These are phyloP conservation scores for Lutjanus campechanus DNA, from an alignment of 2,797 vertebrate species.

Conservation along the genomic window DNA sequence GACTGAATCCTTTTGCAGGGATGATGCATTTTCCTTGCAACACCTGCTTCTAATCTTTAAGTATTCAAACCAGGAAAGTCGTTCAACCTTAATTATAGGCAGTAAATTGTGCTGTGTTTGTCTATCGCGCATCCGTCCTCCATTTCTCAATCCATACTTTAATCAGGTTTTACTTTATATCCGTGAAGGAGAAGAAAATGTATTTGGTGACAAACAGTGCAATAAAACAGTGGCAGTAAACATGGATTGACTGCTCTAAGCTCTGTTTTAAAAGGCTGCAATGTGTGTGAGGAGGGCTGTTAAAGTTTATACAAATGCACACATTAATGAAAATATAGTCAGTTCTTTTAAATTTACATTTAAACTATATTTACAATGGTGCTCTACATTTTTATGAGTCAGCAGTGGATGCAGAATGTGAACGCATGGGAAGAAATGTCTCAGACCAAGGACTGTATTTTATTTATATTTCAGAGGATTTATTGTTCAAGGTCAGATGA, in stretches of 20 bases:
- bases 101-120: conserved; percentile 41
- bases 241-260: not conserved
- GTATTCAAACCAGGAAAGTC: conserved; percentile 41
- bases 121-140: conserved; percentile 34
- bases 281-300: conserved; percentile 3
- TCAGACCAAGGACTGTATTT: not conserved
- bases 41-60: conserved; percentile 58
- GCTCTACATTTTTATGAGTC: not conserved
- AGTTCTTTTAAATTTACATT: not conserved
- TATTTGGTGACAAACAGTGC: conserved; percentile 10
- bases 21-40: conserved; percentile 23
- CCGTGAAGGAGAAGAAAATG: not conserved
- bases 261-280: conserved; percentile 13
- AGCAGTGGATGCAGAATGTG: not conserved
- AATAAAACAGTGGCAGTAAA: conserved; percentile 31
- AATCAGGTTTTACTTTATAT: conserved; percentile 41
- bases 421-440: conserved; percentile 2
- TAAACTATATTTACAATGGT: not conserved
- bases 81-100: conserved; percentile 54
- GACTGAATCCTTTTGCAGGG: conserved; percentile 36
- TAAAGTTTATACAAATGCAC: conserved; percentile 27
- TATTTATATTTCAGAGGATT: not conserved
- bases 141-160: conserved; percentile 41
- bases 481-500: conserved; percentile 2
- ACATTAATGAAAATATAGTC: conserved; percentile 27